Conservation (phyloP, 92 coral and sea anemone genomes). For the Palythoa grandis region DNA sequence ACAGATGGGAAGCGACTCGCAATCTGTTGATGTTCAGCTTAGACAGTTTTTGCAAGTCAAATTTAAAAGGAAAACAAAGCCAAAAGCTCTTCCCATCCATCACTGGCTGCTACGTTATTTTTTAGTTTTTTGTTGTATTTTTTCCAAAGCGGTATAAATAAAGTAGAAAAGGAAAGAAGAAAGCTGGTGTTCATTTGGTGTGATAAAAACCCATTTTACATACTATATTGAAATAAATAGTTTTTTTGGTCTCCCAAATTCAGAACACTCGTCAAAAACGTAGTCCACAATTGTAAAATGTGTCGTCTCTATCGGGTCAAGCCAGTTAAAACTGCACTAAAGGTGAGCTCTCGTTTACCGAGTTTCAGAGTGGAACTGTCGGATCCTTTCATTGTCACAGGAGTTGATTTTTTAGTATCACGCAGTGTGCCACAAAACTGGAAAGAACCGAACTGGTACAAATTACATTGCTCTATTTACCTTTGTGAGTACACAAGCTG, state of each 20-base stretch:
- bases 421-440: conserved; percentile 34
- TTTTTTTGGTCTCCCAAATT: conserved; percentile 60
- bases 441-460: conserved; percentile 2
- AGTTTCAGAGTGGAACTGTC: conserved; percentile 39
- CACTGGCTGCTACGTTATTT: too few relatives aligned
- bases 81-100: too few relatives aligned
- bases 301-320: conserved; percentile 50
- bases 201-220: too few relatives aligned
- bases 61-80: too few relatives aligned
- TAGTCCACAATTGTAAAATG: conserved; percentile 42
- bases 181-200: too few relatives aligned
- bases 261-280: conserved; percentile 46
- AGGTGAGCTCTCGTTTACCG: conserved; percentile 4
- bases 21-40: too few relatives aligned
- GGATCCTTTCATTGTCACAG: conserved; percentile 50
- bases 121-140: neutral
- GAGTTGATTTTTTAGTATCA: conserved; percentile 60
- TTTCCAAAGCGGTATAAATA: conserved; percentile 15
- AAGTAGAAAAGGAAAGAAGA: too few relatives aligned
- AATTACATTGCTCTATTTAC: conserved; percentile 43
- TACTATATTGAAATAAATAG: too few relatives aligned
- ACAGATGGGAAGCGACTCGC: too few relatives aligned
- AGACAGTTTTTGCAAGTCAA: too few relatives aligned
- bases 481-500: conserved; percentile 20
- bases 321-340: conserved; percentile 11